Evolutionary conservation across 2,797 vertebrate genomes (phyloP).

Genomic region (Poeciliopsis presidionis): DNA sequence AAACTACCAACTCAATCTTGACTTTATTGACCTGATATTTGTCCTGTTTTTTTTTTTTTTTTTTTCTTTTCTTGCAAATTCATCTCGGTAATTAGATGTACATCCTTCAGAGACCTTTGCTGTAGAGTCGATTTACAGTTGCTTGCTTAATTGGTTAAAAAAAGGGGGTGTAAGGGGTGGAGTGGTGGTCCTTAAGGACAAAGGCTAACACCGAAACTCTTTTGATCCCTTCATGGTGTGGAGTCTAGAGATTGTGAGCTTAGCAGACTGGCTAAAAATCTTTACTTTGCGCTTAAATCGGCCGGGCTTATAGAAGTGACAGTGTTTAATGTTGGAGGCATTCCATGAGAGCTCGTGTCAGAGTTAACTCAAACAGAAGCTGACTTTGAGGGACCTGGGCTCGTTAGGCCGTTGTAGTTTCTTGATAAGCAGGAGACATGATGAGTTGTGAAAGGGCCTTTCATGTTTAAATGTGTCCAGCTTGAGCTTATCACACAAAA

Average conservation of each 20-base stretch:
- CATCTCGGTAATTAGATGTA: constrained; percentile 54
- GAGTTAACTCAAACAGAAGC: constrained; percentile 55
- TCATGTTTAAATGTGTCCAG: constrained; percentile 61
- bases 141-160: constrained; percentile 58
- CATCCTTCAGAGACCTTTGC: constrained; percentile 44
- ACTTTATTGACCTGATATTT: neutral
- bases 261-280: constrained; percentile 37
- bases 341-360: constrained; percentile 45
- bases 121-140: constrained; percentile 31
- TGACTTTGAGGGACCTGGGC: constrained; percentile 49
- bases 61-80: constrained; percentile 39
- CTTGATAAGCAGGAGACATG: constrained; percentile 64
- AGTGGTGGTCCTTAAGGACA: constrained; percentile 48
- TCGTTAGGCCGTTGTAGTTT: constrained; percentile 46
- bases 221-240: constrained; percentile 40
- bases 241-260: constrained; percentile 32
- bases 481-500: constrained; percentile 59
- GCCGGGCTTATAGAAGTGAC: constrained; percentile 20
- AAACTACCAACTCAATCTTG: neutral
- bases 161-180: neutral
- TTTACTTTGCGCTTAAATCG: constrained; percentile 20
- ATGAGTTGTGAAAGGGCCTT: constrained; percentile 64
- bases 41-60: constrained; percentile 28
- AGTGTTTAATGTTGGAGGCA: constrained; percentile 46
- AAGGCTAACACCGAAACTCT: constrained; percentile 38